These are phyloP conservation scores for Numida meleagris DNA, from an alignment of 2,113 vertebrate genomes.

Conservation along the genomic window DNA sequence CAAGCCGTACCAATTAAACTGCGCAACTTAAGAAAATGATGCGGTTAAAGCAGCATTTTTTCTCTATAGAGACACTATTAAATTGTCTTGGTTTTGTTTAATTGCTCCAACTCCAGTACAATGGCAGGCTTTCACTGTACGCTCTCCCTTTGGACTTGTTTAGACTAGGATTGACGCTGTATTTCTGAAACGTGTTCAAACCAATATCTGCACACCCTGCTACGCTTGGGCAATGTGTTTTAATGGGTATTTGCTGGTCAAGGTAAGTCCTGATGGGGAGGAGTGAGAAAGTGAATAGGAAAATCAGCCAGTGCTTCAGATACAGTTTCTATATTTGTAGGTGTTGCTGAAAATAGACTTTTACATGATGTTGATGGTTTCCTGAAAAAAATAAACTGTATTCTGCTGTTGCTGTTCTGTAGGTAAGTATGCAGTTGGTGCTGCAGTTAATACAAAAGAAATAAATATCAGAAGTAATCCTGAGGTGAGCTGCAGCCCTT, in stretches of 20 bases:
- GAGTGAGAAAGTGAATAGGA: neutral
- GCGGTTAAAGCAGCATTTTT: constrained; percentile 44
- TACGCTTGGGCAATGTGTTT: neutral
- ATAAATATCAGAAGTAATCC: neutral
- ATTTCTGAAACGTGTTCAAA: constrained; percentile 51
- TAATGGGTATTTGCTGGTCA: neutral
- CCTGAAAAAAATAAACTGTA: neutral
- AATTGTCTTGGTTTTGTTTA: constrained; percentile 37
- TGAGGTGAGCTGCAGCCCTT: neutral
- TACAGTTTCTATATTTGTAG: neutral
- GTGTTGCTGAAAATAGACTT: neutral
- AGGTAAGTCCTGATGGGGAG: neutral
- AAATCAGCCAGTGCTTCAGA: neutral
- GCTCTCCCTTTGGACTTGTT: constrained; percentile 55
- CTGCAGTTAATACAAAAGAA: neutral
- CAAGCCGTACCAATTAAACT: constrained; percentile 38
- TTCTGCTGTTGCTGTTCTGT: neutral
- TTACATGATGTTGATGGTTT: neutral
- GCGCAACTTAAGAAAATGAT: constrained; percentile 21
- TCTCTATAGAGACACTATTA: constrained; percentile 20
- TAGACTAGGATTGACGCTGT: neutral
- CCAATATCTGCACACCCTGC: neutral
- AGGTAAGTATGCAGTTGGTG: neutral
- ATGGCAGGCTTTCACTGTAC: constrained; percentile 15
- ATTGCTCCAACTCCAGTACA: constrained; percentile 17